A percentile compares a stretch with the other conserved stretches of the same genome.
These are phyloP conservation scores for Parnassius mnemosyne DNA, from an alignment of 2,888 invertebrate species.

Conservation along the genomic window DNA sequence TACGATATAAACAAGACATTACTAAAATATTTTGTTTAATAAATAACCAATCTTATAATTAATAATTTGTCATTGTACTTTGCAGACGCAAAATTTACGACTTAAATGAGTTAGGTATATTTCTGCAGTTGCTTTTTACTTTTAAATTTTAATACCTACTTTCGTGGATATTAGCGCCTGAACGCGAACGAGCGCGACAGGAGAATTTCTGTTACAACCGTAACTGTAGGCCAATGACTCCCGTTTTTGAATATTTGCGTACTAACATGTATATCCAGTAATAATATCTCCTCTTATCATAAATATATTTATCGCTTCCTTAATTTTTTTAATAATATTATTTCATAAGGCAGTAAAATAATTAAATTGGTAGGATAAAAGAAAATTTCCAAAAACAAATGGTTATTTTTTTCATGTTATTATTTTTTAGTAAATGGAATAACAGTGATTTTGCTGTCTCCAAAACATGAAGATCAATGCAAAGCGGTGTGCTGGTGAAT, in stretches of 20 bases:
- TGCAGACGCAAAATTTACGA: not conserved
- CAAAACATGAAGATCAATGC: conserved; percentile 12
- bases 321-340: too few relatives aligned
- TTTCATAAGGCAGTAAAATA: too few relatives aligned
- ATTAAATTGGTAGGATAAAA: too few relatives aligned
- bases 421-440: too few relatives aligned
- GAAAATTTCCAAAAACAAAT: too few relatives aligned
- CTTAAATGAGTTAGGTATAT: not conserved
- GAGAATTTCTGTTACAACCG: conserved; percentile 25
- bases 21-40: not conserved
- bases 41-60: not conserved
- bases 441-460: conserved; percentile 1
- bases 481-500: conserved; percentile 37
- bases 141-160: conserved; percentile 12
- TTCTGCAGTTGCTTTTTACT: not conserved
- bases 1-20: not conserved
- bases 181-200: conserved; percentile 11
- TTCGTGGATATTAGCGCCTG: conserved; percentile 13
- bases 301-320: too few relatives aligned
- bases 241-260: conserved; percentile 26
- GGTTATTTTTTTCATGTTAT: too few relatives aligned
- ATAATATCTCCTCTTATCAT: not conserved
- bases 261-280: conserved; percentile 25
- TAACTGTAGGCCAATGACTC: conserved; percentile 27
- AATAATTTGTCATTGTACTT: not conserved